Percentiles rank a stretch among this genome's conserved stretches.
These are phyloP conservation scores for Melanocharis versteri DNA, from an alignment of 2,113 vertebrate genomes.

Conservation along the genomic window DNA sequence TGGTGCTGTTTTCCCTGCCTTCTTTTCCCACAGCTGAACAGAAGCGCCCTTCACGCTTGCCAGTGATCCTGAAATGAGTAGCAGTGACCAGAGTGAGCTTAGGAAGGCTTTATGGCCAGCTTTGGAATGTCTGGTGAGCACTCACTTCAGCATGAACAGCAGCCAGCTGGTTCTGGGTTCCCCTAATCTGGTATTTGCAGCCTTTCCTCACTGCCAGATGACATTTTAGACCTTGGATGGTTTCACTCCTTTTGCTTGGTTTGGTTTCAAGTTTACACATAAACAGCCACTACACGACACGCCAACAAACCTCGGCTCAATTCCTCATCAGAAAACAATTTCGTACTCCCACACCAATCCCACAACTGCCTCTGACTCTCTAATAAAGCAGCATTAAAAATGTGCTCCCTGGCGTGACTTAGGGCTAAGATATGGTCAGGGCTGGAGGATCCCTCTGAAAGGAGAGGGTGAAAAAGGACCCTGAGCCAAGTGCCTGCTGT, in stretches of 20 bases:
- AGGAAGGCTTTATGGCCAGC: constrained; percentile 17
- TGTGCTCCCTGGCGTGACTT: background rate
- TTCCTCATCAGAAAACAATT: constrained; percentile 54
- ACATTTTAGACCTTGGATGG: constrained; percentile 4
- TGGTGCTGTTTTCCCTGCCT: background rate
- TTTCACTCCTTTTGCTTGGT: background rate
- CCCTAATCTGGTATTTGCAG: constrained; percentile 20
- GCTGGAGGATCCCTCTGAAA: background rate
- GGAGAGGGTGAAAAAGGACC: background rate
- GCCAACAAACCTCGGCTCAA: constrained; percentile 13
- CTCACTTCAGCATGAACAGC: background rate
- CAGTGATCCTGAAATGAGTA: background rate
- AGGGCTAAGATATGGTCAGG: background rate
- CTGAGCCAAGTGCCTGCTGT: background rate
- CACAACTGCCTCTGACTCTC: constrained; percentile 47
- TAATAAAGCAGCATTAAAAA: constrained; percentile 11
- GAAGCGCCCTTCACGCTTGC: background rate
- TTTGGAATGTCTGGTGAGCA: background rate
- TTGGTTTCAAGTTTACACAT: constrained; percentile 39
- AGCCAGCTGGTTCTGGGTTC: constrained; percentile 38
- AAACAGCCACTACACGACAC: constrained; percentile 20
- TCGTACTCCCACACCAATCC: constrained; percentile 48
- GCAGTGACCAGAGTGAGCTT: background rate
- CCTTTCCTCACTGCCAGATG: background rate
- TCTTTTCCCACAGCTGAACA: background rate